Evolutionary conservation across 53 echinoderm and acorn worm genomes (phyloP).

Genomic region (Stichopus horrens): DNA sequence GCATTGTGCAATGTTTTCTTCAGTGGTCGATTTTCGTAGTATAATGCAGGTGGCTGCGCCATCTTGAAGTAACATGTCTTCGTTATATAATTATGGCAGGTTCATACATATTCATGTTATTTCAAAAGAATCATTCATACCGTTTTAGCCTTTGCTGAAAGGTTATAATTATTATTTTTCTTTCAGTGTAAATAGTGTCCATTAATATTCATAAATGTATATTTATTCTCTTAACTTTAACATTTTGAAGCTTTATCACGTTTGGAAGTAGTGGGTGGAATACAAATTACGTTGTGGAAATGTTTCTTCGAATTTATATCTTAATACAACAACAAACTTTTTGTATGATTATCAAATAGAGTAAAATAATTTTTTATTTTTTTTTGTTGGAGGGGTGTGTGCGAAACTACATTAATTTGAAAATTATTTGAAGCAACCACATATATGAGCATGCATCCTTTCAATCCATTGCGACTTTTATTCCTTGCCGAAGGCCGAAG

Average conservation of each 20-base stretch:
- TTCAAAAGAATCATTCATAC: conserved; percentile 29
- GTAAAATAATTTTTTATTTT: no score
- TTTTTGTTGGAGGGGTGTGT: no score
- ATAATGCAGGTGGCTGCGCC: conserved; percentile 28
- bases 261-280: neutral
- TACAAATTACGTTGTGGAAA: neutral
- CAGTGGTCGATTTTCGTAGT: no score
- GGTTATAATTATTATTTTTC: conserved; percentile 23
- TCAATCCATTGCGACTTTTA: no score
- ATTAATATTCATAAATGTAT: conserved; percentile 29
- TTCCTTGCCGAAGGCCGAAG: no score
- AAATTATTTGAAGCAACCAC: no score
- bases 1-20: no score
- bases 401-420: no score
- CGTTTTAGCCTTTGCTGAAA: conserved; percentile 23
- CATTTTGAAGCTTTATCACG: neutral
- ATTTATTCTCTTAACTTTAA: conserved; percentile 21
- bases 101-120: conserved; percentile 27
- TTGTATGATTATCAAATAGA: no score
- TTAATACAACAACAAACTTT: neutral
- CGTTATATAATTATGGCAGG: conserved; percentile 6
- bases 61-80: conserved; percentile 8
- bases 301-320: neutral
- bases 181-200: conserved; percentile 39
- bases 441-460: no score